These are phyloP conservation scores for Struthidea cinerea DNA, from an alignment of 2,113 vertebrate genomes.

Conservation along the genomic window DNA sequence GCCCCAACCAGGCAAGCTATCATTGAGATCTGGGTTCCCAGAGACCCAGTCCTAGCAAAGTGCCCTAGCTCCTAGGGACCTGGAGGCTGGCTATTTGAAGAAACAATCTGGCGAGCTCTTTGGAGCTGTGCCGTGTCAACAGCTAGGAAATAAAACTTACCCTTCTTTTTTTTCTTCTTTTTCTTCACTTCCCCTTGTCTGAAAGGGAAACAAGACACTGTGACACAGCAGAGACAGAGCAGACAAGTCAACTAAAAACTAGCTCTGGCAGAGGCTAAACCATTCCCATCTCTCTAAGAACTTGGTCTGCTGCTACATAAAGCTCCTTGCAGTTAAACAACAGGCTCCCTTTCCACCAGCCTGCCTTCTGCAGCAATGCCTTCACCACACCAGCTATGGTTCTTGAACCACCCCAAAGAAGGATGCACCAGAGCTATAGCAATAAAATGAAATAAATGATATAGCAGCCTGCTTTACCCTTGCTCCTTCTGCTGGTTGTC, in stretches of 20 bases:
- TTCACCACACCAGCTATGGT: neutral
- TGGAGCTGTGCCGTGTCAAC: neutral
- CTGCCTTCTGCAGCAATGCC: neutral
- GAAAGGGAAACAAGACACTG: neutral
- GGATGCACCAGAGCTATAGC: neutral
- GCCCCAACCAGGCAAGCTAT: neutral
- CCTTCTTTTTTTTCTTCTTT: slow-evolving; percentile 98
- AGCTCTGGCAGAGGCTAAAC: neutral
- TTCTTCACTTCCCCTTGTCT: slow-evolving; percentile 91
- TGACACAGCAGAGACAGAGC: neutral
- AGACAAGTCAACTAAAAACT: neutral
- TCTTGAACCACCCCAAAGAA: neutral
- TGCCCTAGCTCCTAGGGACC: neutral
- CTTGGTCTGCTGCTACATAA: neutral
- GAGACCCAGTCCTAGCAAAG: neutral
- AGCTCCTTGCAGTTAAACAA: neutral
- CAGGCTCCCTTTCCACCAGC: neutral
- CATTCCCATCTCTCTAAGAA: neutral
- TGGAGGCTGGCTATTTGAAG: neutral
- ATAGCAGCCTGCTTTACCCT: slow-evolving; percentile 70
- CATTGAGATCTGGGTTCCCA: neutral
- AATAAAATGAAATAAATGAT: neutral
- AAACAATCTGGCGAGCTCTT: neutral
- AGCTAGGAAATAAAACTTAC: slow-evolving; percentile 57
- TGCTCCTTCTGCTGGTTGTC: slow-evolving; percentile 87